Conservation (phyloP, 2,797 vertebrate species). For the Valencia hispanica region DNA sequence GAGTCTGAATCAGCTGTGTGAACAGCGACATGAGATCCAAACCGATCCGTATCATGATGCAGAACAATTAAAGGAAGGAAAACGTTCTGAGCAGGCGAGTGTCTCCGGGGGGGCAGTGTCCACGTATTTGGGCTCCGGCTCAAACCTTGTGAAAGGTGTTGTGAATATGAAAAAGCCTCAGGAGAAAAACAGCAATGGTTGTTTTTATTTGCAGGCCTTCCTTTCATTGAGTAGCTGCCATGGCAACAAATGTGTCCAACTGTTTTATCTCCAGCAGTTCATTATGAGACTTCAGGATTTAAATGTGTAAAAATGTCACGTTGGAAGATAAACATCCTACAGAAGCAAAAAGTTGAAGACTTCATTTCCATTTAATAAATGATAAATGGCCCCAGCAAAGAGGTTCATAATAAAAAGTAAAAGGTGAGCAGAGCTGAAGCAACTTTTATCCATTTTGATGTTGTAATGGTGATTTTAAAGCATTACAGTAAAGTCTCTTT, state of each 20-base stretch:
- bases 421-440: neutral
- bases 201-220: conserved; percentile 42
- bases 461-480: too few relatives aligned
- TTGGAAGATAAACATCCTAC: neutral
- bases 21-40: conserved; percentile 30
- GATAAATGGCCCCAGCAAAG: neutral
- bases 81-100: conserved; percentile 26
- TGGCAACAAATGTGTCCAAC: conserved; percentile 34
- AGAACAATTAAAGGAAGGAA: conserved; percentile 76
- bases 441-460: too few relatives aligned
- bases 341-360: neutral
- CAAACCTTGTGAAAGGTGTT: conserved; percentile 44
- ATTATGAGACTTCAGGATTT: neutral
- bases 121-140: conserved; percentile 42
- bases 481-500: too few relatives aligned
- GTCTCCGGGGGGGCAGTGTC: conserved; percentile 45
- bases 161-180: conserved; percentile 31
- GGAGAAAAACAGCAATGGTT: conserved; percentile 15
- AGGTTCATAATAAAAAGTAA: neutral
- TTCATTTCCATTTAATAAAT: neutral
- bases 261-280: neutral
- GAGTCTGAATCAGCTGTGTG: conserved; percentile 33
- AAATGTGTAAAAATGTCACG: neutral
- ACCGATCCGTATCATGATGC: conserved; percentile 49
- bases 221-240: conserved; percentile 28